These are phyloP conservation scores for Crocodylus rhombifer DNA, from an alignment of 2,797 vertebrate species.

Conservation along the genomic window DNA sequence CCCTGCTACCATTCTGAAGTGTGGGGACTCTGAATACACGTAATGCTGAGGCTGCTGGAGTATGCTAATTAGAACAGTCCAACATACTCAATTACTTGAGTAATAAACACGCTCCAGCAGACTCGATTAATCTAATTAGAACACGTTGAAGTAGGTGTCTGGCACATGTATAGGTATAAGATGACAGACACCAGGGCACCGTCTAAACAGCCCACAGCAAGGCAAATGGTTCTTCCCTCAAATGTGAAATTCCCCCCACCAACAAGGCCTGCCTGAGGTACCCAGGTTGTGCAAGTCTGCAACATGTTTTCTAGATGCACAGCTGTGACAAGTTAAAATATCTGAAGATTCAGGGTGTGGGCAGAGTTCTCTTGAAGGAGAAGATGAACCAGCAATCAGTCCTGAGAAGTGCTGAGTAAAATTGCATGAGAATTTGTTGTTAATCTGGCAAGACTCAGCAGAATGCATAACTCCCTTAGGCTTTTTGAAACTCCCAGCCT, in stretches of 20 bases:
- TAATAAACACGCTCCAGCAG: no score
- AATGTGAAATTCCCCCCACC: background rate
- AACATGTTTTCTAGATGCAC: background rate
- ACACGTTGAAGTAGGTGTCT: no score
- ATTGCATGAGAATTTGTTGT: background rate
- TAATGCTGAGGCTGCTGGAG: no score
- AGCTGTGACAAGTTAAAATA: background rate
- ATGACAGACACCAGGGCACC: background rate
- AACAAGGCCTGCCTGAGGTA: background rate
- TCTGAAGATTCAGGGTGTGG: background rate
- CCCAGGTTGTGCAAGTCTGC: background rate
- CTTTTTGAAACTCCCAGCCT: background rate
- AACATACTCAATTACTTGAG: no score
- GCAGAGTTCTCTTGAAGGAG: background rate
- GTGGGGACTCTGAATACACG: no score
- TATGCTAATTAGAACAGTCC: no score
- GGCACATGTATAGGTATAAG: no score
- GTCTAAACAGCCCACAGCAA: background rate
- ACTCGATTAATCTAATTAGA: no score
- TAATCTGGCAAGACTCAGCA: background rate
- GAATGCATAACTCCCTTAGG: background rate
- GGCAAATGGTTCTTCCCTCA: background rate
- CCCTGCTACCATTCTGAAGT: no score
- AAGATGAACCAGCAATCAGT: background rate
- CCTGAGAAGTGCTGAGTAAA: background rate